A percentile compares a stretch with the other conserved stretches of the same genome.
phyloP scores from a whole-genome alignment of 2,888 invertebrate species.

The Agonopterix heracliana region DNA sequence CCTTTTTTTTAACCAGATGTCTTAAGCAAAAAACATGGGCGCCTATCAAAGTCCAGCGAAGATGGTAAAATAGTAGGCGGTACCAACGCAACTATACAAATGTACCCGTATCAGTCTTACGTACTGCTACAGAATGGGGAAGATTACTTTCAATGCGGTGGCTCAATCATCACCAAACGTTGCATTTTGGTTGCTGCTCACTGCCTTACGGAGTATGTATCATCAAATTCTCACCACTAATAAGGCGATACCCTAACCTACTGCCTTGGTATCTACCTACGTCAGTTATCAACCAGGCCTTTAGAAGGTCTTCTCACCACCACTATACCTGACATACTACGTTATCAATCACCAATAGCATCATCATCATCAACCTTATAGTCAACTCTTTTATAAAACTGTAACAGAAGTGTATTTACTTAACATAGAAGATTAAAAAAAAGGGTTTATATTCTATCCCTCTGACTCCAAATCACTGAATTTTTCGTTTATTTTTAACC shows the following conservation, averaged over 20 bases:
- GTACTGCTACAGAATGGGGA: slow-evolving; percentile 37
- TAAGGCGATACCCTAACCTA: neutral
- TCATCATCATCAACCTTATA: no score
- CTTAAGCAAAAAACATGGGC: slow-evolving; percentile 26
- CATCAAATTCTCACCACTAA: no score
- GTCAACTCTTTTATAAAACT: no score
- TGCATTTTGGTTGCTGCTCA: slow-evolving; percentile 67
- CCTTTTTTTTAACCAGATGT: slow-evolving; percentile 27
- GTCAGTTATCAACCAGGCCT: no score
- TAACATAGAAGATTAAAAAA: no score
- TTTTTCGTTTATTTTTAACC: no score
- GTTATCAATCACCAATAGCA: no score
- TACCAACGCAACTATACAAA: slow-evolving; percentile 41
- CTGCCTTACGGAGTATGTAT: slow-evolving; percentile 52
- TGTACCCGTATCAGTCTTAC: slow-evolving; percentile 57
- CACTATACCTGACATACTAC: no score
- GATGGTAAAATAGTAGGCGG: slow-evolving; percentile 62
- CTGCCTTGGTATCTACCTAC: neutral
- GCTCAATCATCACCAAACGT: slow-evolving; percentile 50
- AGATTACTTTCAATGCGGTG: slow-evolving; percentile 57
- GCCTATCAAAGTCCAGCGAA: slow-evolving; percentile 9
- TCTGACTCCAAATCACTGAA: no score
- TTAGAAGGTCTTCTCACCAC: neutral
- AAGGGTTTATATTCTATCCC: no score
- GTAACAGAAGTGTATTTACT: no score